Evolutionary conservation across 2,113 vertebrate genomes (phyloP).

Genomic region (Paedocypris sp.): DNA sequence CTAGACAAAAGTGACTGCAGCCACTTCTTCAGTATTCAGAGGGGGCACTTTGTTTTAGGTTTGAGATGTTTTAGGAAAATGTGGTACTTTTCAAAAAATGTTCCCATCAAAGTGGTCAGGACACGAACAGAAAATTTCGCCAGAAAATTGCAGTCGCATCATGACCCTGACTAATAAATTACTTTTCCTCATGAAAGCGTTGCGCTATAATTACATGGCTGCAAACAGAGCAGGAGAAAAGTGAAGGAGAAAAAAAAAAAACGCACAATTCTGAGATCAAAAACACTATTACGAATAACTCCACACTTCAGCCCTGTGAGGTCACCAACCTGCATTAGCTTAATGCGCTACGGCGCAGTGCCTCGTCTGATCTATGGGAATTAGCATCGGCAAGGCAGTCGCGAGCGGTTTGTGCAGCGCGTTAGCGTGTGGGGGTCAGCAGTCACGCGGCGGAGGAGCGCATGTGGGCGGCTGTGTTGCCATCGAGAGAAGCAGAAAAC

Average conservation of each 20-base stretch:
- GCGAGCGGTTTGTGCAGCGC: background rate
- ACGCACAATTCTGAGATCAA: conserved; percentile 15
- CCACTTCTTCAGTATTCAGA: background rate
- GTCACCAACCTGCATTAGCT: conserved; percentile 37
- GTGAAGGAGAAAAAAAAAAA: conserved; percentile 24
- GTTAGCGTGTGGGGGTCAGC: background rate
- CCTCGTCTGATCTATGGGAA: conserved; percentile 31
- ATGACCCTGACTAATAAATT: conserved; percentile 61
- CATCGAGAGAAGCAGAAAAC: conserved; percentile 8
- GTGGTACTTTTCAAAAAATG: background rate
- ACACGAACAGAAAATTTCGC: background rate
- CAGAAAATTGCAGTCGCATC: conserved; percentile 39
- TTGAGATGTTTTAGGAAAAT: background rate
- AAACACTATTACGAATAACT: conserved; percentile 24
- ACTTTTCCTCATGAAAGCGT: conserved; percentile 40
- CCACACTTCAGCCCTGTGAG: conserved; percentile 28
- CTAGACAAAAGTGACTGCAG: background rate
- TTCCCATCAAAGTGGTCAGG: background rate
- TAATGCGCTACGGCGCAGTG: conserved; percentile 28
- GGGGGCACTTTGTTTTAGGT: background rate
- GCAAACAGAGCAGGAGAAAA: conserved; percentile 46
- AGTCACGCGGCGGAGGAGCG: conserved; percentile 2
- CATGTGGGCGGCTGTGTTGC: conserved; percentile 1
- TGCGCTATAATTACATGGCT: conserved; percentile 24
- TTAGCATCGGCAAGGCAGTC: conserved; percentile 16